Evolutionary conservation across 1,140 invertebrate species (phyloP).

Genomic region (Papilio machaon): DNA sequence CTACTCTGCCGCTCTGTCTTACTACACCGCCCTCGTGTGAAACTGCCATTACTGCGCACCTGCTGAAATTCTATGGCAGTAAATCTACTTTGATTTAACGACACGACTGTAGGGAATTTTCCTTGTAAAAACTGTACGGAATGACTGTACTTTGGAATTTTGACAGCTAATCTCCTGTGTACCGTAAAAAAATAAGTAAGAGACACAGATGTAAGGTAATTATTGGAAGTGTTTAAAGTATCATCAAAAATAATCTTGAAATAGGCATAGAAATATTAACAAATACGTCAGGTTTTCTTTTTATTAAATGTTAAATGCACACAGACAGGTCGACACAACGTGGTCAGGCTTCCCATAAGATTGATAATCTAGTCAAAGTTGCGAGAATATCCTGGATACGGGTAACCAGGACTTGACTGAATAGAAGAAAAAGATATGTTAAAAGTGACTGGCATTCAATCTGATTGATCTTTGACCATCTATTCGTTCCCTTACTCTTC

Average conservation of each 20-base stretch:
- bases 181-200: neutral
- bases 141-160: slow-evolving; percentile 8
- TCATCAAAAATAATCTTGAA: neutral
- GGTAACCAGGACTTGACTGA: too few relatives aligned
- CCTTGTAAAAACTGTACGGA: slow-evolving; percentile 1
- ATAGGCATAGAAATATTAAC: neutral
- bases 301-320: too few relatives aligned
- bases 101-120: neutral
- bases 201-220: neutral
- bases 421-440: too few relatives aligned
- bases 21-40: neutral
- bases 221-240: neutral
- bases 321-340: too few relatives aligned
- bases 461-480: too few relatives aligned
- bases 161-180: neutral
- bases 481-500: too few relatives aligned
- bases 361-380: too few relatives aligned
- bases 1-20: neutral
- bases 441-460: too few relatives aligned
- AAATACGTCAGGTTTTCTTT: too few relatives aligned
- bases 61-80: slow-evolving; percentile 14
- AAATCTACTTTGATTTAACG: slow-evolving; percentile 26
- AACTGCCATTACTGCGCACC: neutral
- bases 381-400: too few relatives aligned
- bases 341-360: too few relatives aligned